Conservation (phyloP, 2,797 vertebrate species). For the Urophycis tenuis region DNA sequence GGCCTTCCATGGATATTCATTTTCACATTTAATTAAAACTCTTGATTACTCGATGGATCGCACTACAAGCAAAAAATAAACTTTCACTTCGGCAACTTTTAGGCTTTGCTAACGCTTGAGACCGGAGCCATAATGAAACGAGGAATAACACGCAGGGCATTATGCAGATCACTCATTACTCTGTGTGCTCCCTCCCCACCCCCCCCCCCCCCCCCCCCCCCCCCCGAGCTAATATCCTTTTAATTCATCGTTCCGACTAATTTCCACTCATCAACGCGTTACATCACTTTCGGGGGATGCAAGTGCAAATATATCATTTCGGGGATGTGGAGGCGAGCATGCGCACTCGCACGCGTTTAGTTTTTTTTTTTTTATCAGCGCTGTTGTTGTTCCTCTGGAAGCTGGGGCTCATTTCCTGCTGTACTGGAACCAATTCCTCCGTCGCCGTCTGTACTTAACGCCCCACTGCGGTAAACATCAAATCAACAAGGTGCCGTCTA, state of each 20-base stretch:
- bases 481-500: background rate
- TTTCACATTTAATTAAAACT: background rate
- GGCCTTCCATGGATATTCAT: background rate
- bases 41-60: background rate
- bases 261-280: background rate
- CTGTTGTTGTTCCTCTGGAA: background rate
- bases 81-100: slow-evolving; percentile 11
- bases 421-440: background rate
- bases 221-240: background rate
- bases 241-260: background rate
- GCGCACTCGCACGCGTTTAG: background rate
- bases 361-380: background rate
- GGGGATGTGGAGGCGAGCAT: background rate
- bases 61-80: background rate
- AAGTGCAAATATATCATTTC: slow-evolving; percentile 2
- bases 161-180: slow-evolving; percentile 28
- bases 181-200: slow-evolving; percentile 16
- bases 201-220: slow-evolving; percentile 9
- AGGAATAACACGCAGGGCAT: slow-evolving; percentile 24
- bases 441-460: background rate
- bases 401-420: background rate
- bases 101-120: slow-evolving; percentile 25
- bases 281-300: background rate
- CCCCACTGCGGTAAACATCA: background rate
- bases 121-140: slow-evolving; percentile 20